phyloP scores from a whole-genome alignment of 1,140 invertebrate species.

The Anoplolepis gracilipes region DNA sequence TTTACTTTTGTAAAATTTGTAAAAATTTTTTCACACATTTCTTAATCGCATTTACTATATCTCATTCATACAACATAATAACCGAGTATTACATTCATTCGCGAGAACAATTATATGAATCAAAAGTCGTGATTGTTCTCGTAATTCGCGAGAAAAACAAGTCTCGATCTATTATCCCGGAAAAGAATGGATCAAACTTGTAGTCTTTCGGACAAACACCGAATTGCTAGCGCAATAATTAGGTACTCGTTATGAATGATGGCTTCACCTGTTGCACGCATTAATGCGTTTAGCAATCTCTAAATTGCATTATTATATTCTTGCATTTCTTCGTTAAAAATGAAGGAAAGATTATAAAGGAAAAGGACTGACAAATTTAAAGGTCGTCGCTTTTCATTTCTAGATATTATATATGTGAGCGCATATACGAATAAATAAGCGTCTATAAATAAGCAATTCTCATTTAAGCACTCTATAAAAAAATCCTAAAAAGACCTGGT shows the following conservation, averaged over 20 bases:
- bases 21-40: background rate
- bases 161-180: conserved; percentile 10
- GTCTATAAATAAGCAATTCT: background rate
- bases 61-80: background rate
- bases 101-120: background rate
- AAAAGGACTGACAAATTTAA: background rate
- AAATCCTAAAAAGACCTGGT: background rate
- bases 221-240: conserved; percentile 57
- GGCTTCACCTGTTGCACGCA: conserved; percentile 68
- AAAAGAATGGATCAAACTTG: conserved; percentile 30
- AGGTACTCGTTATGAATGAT: conserved; percentile 47
- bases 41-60: background rate
- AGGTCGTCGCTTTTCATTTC: background rate
- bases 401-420: background rate
- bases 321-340: background rate
- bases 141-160: background rate
- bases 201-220: conserved; percentile 16
- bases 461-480: too few relatives aligned
- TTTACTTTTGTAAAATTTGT: background rate
- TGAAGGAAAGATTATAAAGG: background rate
- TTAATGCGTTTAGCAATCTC: conserved; percentile 50
- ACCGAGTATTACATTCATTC: background rate
- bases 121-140: background rate
- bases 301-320: conserved; percentile 22
- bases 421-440: background rate